Conservation (phyloP, 2,888 invertebrate genomes). For the Halictus ligatus region DNA sequence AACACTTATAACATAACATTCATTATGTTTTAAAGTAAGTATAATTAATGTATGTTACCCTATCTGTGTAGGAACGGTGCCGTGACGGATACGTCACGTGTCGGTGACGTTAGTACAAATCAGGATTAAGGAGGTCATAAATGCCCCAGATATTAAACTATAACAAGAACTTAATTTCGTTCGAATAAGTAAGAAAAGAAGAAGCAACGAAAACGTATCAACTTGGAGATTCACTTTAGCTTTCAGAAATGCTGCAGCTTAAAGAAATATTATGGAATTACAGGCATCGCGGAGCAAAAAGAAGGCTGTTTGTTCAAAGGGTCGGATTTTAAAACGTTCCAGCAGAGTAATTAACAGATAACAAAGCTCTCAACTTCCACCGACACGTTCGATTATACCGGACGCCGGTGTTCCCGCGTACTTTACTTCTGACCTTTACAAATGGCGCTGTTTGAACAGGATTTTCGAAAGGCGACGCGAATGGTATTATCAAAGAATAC, state of each 20-base stretch:
- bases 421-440: slow-evolving; percentile 28
- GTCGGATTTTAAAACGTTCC: slow-evolving; percentile 3
- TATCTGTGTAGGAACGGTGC: too few species aligned
- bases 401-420: neutral
- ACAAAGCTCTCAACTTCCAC: slow-evolving; percentile 3
- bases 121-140: too few species aligned
- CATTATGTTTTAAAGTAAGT: too few species aligned
- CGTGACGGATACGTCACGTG: too few species aligned
- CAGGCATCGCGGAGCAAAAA: neutral
- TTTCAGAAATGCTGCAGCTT: neutral
- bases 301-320: neutral
- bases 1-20: too few species aligned
- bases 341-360: neutral
- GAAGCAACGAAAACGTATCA: neutral
- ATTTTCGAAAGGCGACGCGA: slow-evolving; percentile 43
- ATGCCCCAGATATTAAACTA: neutral
- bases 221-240: neutral
- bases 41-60: too few species aligned
- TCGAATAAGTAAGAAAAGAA: neutral
- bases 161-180: neutral
- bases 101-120: too few species aligned
- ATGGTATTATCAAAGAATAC: slow-evolving; percentile 58
- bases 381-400: slow-evolving; percentile 9
- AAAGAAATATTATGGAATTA: neutral
- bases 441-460: slow-evolving; percentile 40